Conservation (phyloP, 2,888 invertebrate species). For the Melanargia galathea region DNA sequence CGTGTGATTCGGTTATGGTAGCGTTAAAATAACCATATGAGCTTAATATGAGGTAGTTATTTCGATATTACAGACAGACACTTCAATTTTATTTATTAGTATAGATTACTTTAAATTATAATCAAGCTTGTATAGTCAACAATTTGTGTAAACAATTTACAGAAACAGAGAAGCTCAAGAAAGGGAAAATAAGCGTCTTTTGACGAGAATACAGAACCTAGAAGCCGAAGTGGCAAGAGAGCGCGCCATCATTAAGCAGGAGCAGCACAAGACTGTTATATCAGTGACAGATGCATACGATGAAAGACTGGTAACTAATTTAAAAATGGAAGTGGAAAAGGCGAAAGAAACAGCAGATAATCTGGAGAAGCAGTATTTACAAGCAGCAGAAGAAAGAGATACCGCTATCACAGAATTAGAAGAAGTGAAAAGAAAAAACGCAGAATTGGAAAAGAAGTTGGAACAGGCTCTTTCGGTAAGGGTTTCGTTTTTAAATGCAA, state of each 20-base stretch:
- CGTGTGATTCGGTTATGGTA: no score
- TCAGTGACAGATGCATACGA: slow-evolving; percentile 83
- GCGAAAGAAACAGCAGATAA: slow-evolving; percentile 90
- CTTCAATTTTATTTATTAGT: no score
- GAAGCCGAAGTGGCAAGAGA: slow-evolving; percentile 91
- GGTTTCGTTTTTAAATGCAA: not conserved
- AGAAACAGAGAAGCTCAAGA: slow-evolving; percentile 93
- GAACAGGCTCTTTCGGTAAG: slow-evolving; percentile 85
- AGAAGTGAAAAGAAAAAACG: slow-evolving; percentile 89
- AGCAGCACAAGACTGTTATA: slow-evolving; percentile 78
- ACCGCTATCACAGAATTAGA: slow-evolving; percentile 88
- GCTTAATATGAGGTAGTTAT: no score
- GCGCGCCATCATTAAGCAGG: slow-evolving; percentile 79
- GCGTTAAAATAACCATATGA: no score
- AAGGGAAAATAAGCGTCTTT: slow-evolving; percentile 91
- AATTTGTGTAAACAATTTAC: slow-evolving; percentile 17
- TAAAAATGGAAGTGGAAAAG: slow-evolving; percentile 89
- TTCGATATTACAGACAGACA: no score
- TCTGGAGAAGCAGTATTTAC: slow-evolving; percentile 89
- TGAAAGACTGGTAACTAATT: slow-evolving; percentile 84
- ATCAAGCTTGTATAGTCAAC: not conserved
- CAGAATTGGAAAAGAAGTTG: slow-evolving; percentile 89
- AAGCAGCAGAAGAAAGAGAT: slow-evolving; percentile 89
- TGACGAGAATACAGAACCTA: slow-evolving; percentile 89
- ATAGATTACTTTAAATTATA: no score